Percentiles rank a stretch among this genome's conserved stretches.
Conservation (phyloP, 2,113 vertebrate genomes). For the Urocitellus parryii region DNA sequence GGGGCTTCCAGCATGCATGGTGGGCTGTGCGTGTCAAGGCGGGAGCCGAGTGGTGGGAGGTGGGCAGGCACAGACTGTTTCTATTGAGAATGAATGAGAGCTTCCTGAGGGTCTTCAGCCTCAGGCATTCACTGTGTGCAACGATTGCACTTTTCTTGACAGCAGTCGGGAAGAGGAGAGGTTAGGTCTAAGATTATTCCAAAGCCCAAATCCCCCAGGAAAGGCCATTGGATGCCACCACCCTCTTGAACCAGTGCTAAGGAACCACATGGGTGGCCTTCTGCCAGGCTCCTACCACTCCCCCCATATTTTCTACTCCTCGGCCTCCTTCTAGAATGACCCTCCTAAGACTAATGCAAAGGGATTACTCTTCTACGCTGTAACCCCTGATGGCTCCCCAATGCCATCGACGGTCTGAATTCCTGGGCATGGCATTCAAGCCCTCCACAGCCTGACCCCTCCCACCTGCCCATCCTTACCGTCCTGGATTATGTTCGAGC, state of each 20-base stretch:
- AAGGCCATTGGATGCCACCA: not conserved
- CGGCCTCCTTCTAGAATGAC: not conserved
- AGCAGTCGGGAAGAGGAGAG: not conserved
- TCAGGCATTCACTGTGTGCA: not conserved
- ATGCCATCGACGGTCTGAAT: not conserved
- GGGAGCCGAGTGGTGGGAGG: not conserved
- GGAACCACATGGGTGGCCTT: not conserved
- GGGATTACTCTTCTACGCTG: fast-evolving
- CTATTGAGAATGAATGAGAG: not conserved
- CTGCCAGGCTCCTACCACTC: not conserved
- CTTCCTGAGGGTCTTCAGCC: too few species aligned
- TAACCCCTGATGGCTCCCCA: not conserved
- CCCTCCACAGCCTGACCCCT: not conserved
- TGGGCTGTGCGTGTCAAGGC: not conserved
- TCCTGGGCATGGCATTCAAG: not conserved
- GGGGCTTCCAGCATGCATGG: not conserved
- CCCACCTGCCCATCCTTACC: not conserved
- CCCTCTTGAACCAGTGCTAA: not conserved
- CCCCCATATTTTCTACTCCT: not conserved
- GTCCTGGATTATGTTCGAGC: not conserved
- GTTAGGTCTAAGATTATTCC: not conserved
- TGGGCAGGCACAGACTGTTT: not conserved
- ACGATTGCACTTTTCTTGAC: not conserved
- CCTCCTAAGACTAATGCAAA: not conserved
- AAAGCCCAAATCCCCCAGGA: not conserved